Base-by-base conservation (phyloP, 2,797 vertebrate species). In the Poliocrania exsul region DNA sequence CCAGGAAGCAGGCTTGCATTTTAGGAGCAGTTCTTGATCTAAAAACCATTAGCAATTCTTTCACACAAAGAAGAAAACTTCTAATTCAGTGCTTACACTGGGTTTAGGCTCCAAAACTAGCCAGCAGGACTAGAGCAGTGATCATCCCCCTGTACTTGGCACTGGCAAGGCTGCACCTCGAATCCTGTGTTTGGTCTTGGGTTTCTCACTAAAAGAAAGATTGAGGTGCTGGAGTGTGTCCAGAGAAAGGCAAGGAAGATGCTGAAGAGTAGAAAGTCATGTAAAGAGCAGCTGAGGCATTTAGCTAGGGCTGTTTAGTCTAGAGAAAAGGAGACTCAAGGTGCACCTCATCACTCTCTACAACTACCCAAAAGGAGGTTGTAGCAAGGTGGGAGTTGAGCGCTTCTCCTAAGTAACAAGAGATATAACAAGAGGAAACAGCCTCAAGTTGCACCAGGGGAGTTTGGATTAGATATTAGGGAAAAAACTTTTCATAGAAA, bases 161-260 rank as follows among this genome's bases (percentile, higher is more conserved):
- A 33, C 37, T 33, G 28, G 16, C 37, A n/a, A 44, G n/a, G 24
- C n/a, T 50, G 25, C 24, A 51, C 56, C 37, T n/a, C 57, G 44
- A 70, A 70, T 57, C 29, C 28, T 57, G 12, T 31, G 11, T 38
- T 77, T n/a, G 20, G 24, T 77, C 37, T 42, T 62, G 42, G 37
- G 64, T 11, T 56, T 26, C 13, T 62, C 79, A 21, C 50, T 44
- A 29, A 13, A 57, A 70, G 16, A 62, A 49, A 50, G 42, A 70
- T 7, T 25, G n/a, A 29, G 28, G n/a, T 50, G 24, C 42, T 62
- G n/a, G 13, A 44, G 16, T 0, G 0, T 42, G 28, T 62, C 50
- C 28, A n/a, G 37, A 75, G 35, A 29, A 62, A 17, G 1, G 3
- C 26, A 54, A 14, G 19, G 16, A 50, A 37, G 31, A 42, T 56